Percentiles rank a stretch among this genome's conserved stretches.
phyloP scores from a whole-genome alignment of 2,113 vertebrate species.

The Clarias gariepinus region DNA sequence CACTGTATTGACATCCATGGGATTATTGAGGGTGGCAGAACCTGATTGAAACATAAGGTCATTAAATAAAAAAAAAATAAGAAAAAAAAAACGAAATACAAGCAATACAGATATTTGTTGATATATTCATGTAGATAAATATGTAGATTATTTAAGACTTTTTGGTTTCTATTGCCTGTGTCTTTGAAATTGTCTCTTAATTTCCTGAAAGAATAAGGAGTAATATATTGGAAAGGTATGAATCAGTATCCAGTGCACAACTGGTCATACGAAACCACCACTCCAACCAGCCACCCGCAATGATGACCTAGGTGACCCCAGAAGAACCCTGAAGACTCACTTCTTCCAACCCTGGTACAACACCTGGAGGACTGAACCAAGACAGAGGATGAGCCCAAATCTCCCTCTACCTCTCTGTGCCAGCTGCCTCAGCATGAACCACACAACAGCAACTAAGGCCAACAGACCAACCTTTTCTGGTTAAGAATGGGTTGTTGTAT shows the following conservation, averaged over 20 bases:
- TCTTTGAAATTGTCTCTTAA: neutral
- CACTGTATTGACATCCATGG: constrained; percentile 74
- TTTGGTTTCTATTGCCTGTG: neutral
- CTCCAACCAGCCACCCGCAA: too few species aligned
- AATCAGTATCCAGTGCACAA: neutral
- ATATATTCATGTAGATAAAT: neutral
- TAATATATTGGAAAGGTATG: neutral
- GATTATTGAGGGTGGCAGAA: constrained; percentile 68
- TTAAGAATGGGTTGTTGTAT: too few species aligned
- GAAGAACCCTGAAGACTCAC: too few species aligned
- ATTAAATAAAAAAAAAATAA: constrained; percentile 44
- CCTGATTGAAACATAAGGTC: constrained; percentile 75
- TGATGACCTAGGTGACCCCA: too few species aligned
- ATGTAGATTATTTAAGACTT: neutral
- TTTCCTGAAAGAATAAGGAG: neutral
- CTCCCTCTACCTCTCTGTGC: too few species aligned
- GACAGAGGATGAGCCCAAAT: too few species aligned
- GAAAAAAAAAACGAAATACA: constrained; percentile 57
- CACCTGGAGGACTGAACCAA: too few species aligned
- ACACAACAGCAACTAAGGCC: too few species aligned
- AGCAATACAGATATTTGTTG: constrained; percentile 70
- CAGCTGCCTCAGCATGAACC: too few species aligned
- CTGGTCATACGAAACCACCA: too few species aligned
- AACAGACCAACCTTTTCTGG: too few species aligned
- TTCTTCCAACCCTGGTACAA: too few species aligned